Evolutionary conservation across 2,888 invertebrate species (phyloP).

Genomic region (Mayetiola destructor): DNA sequence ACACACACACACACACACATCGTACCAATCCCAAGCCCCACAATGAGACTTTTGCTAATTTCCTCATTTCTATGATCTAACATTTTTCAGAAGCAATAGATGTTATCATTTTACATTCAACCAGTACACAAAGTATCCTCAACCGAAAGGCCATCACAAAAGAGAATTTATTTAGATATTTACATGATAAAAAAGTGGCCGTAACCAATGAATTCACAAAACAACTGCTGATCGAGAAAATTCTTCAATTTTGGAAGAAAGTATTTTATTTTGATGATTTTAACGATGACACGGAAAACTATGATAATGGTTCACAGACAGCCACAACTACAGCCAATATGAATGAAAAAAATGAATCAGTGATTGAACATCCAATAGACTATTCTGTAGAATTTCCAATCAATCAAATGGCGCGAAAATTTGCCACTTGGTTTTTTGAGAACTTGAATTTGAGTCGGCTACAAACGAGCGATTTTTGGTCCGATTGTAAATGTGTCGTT

Average conservation of each 20-base stretch:
- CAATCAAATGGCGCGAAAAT: slow-evolving; percentile 39
- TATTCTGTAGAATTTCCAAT: slow-evolving; percentile 26
- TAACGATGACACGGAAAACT: neutral
- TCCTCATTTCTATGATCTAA: slow-evolving; percentile 15
- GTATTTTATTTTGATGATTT: slow-evolving; percentile 7
- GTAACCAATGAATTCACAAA: slow-evolving; percentile 39
- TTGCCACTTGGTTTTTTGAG: slow-evolving; percentile 44
- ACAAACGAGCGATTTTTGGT: slow-evolving; percentile 41
- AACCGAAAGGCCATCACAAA: slow-evolving; percentile 39
- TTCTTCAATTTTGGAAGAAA: slow-evolving; percentile 35
- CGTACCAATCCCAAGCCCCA: neutral
- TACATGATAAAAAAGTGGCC: slow-evolving; percentile 36
- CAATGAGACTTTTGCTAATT: neutral
- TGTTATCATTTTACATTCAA: slow-evolving; percentile 38
- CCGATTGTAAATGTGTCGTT: slow-evolving; percentile 36
- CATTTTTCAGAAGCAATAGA: slow-evolving; percentile 37
- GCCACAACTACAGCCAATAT: neutral
- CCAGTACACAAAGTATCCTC: slow-evolving; percentile 36
- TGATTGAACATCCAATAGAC: slow-evolving; percentile 14
- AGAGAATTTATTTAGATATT: slow-evolving; percentile 40
- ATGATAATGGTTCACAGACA: neutral
- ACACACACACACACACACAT: neutral
- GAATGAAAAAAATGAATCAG: neutral
- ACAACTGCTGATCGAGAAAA: slow-evolving; percentile 35
- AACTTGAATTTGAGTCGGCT: slow-evolving; percentile 33